Conservation (phyloP, 2,113 vertebrate genomes). For the Nycticebus coucang region DNA sequence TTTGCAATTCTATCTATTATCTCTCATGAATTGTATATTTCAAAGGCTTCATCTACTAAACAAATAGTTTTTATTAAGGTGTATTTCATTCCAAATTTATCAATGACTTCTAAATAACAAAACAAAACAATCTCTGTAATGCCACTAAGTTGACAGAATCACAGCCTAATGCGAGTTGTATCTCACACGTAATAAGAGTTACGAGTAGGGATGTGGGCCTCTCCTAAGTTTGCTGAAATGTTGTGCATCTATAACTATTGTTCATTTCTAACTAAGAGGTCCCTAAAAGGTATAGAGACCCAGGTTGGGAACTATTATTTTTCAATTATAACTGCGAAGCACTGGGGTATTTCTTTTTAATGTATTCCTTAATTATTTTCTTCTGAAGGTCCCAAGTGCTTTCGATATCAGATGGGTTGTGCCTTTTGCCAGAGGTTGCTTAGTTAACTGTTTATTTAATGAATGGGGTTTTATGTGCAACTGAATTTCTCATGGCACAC, state of each 20-base stretch:
- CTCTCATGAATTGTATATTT: neutral
- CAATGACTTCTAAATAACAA: neutral
- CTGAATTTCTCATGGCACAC: constrained; percentile 78
- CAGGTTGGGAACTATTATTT: constrained; percentile 46
- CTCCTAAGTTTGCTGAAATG: constrained; percentile 15
- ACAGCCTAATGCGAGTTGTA: neutral
- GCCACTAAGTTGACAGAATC: neutral
- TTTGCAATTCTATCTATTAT: neutral
- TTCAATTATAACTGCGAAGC: constrained; percentile 59
- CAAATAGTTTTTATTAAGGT: neutral
- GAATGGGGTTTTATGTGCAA: constrained; percentile 72
- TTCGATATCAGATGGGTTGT: constrained; percentile 79
- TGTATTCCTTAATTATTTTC: constrained; percentile 80
- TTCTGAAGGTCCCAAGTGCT: constrained; percentile 64
- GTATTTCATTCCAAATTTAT: neutral
- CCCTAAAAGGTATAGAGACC: neutral
- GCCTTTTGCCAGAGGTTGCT: constrained; percentile 80
- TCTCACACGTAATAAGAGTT: neutral
- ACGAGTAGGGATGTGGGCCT: neutral
- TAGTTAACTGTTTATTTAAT: constrained; percentile 78
- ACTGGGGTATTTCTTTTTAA: constrained; percentile 63
- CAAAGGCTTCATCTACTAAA: neutral
- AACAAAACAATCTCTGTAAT: neutral
- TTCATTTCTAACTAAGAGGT: constrained; percentile 42
- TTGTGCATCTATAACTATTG: neutral